These are phyloP conservation scores for Trogon surrucura DNA, from an alignment of 2,113 vertebrate species.

Conservation along the genomic window DNA sequence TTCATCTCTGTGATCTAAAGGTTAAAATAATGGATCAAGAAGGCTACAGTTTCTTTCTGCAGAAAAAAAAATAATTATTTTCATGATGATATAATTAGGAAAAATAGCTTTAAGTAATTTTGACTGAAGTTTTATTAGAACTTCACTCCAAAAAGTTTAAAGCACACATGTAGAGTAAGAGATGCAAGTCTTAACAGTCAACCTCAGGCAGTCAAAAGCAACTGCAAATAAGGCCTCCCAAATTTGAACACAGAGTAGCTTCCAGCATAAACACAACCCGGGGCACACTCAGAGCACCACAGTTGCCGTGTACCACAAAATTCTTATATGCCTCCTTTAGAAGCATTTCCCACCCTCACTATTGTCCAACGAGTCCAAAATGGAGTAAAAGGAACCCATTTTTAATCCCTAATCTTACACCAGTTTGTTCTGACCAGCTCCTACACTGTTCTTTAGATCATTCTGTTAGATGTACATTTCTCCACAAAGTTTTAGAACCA, in stretches of 20 bases:
- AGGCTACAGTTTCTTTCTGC: background rate
- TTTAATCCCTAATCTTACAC: background rate
- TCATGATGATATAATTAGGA: too few species aligned
- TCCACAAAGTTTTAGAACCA: background rate
- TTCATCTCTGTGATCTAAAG: background rate
- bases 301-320: background rate
- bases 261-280: background rate
- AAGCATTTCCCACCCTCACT: background rate
- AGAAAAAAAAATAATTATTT: background rate
- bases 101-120: background rate
- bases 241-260: background rate
- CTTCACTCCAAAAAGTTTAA: background rate
- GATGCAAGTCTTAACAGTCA: background rate
- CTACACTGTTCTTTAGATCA: background rate
- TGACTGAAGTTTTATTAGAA: background rate
- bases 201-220: background rate
- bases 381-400: background rate
- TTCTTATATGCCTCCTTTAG: background rate
- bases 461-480: background rate
- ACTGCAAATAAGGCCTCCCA: background rate
- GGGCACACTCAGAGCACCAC: background rate
- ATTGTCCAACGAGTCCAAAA: background rate
- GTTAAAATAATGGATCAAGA: background rate
- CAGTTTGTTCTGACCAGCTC: background rate
- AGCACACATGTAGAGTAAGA: background rate